phyloP scores from a whole-genome alignment of 2,113 vertebrate species.

The Neotoma lepida region DNA sequence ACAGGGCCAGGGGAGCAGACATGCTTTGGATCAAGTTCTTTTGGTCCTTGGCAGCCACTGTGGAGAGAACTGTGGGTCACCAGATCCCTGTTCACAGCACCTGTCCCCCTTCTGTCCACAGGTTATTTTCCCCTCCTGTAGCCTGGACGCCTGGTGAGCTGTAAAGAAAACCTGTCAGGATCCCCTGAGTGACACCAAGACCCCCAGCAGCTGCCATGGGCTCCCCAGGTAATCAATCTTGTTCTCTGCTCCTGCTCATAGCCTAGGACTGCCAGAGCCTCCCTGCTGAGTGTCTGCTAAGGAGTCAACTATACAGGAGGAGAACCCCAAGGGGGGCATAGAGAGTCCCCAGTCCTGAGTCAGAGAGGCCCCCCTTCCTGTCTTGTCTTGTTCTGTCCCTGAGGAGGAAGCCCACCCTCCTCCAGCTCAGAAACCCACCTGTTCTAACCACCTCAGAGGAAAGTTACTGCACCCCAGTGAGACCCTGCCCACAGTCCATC shows the following conservation, averaged over 20 bases:
- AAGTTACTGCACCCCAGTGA: not conserved
- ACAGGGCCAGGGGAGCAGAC: not conserved
- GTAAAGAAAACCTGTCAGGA: not conserved
- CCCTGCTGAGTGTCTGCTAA: not conserved
- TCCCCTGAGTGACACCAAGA: not conserved
- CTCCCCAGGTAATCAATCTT: not conserved
- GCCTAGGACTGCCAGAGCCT: not conserved
- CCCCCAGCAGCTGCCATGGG: not conserved
- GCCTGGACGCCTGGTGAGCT: not conserved
- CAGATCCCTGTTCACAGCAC: not conserved
- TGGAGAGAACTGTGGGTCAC: not conserved
- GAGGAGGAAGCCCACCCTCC: not conserved
- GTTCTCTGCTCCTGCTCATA: not conserved
- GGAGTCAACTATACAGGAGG: not conserved
- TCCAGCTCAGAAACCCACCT: not conserved
- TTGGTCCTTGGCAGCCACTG: rapidly evolving
- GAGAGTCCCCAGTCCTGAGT: not conserved
- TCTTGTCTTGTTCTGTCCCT: not conserved
- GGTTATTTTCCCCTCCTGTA: not conserved
- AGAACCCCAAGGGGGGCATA: not conserved
- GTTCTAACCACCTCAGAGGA: not conserved
- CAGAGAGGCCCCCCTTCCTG: rapidly evolving
- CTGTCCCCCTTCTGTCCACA: not conserved
- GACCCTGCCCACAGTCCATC: not conserved
- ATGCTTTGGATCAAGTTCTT: rapidly evolving